These are phyloP conservation scores for Micromesistius poutassou DNA, from an alignment of 2,797 vertebrate species.

Conservation along the genomic window DNA sequence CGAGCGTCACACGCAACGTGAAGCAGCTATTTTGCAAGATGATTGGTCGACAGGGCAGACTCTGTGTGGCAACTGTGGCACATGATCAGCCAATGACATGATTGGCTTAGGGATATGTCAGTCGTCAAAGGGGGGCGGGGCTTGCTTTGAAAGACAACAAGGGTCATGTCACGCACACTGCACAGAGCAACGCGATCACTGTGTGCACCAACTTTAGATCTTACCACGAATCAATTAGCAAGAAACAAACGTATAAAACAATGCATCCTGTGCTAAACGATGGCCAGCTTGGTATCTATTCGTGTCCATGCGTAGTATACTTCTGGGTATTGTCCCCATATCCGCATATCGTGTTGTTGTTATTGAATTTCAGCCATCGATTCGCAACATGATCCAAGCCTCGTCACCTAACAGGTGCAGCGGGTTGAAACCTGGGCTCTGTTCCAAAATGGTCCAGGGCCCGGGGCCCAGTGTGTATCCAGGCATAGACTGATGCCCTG, in stretches of 20 bases:
- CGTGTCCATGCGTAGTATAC: constrained; percentile 7
- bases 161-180: not conserved
- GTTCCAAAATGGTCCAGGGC: not conserved
- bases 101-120: constrained; percentile 62
- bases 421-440: constrained; percentile 8
- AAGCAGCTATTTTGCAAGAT: constrained; percentile 29
- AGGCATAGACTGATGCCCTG: not conserved
- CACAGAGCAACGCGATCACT: not conserved
- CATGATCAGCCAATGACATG: constrained; percentile 38
- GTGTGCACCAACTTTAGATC: not conserved
- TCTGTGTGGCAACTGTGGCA: constrained; percentile 67
- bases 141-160: not conserved
- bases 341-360: constrained; percentile 23
- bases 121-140: constrained; percentile 13
- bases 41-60: constrained; percentile 55
- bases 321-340: constrained; percentile 15
- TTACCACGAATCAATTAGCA: not conserved
- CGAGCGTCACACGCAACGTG: constrained; percentile 60
- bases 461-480: not conserved
- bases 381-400: constrained; percentile 29
- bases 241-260: not conserved
- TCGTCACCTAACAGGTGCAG: constrained; percentile 25
- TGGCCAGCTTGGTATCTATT: not conserved
- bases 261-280: constrained; percentile 5
- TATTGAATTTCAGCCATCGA: constrained; percentile 48